Percentiles rank a stretch among this genome's conserved stretches.
Evolutionary conservation across 2,888 invertebrate genomes (phyloP).

Genomic region (Agonopterix heracliana): DNA sequence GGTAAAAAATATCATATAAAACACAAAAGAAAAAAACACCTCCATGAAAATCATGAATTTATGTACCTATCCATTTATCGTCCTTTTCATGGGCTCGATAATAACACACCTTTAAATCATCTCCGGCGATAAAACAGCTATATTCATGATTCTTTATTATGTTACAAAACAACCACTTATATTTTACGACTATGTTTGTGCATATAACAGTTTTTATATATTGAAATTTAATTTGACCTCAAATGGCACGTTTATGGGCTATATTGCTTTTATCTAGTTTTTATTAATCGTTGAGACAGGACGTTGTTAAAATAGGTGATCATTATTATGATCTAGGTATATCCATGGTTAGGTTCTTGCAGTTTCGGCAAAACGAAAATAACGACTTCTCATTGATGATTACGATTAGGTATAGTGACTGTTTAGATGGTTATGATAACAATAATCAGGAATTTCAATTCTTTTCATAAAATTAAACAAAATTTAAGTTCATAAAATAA

Average conservation of each 20-base stretch:
- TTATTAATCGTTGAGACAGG: constrained; percentile 26
- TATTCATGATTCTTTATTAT: constrained; percentile 38
- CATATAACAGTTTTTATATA: constrained; percentile 20
- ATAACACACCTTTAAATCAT: constrained; percentile 36
- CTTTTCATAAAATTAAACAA: too few species aligned
- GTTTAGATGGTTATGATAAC: too few species aligned
- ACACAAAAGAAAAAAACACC: background rate
- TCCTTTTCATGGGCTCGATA: constrained; percentile 12
- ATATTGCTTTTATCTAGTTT: constrained; percentile 19
- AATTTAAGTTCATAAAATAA: too few species aligned
- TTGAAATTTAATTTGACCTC: constrained; percentile 28
- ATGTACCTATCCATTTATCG: constrained; percentile 10
- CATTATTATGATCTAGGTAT: too few species aligned
- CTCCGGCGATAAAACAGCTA: constrained; percentile 28
- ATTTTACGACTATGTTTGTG: constrained; percentile 24
- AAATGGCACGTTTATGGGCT: constrained; percentile 28
- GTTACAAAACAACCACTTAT: constrained; percentile 36
- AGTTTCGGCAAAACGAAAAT: too few species aligned
- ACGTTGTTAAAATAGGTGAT: constrained; percentile 6
- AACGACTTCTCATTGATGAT: too few species aligned
- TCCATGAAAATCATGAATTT: constrained; percentile 13
- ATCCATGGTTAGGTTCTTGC: too few species aligned
- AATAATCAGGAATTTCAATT: too few species aligned
- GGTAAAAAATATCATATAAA: background rate
- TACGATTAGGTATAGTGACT: too few species aligned